A percentile compares a stretch with the other conserved stretches of the same genome.
phyloP scores from a whole-genome alignment of 2,888 invertebrate genomes.

The Synergus umbraculus region DNA sequence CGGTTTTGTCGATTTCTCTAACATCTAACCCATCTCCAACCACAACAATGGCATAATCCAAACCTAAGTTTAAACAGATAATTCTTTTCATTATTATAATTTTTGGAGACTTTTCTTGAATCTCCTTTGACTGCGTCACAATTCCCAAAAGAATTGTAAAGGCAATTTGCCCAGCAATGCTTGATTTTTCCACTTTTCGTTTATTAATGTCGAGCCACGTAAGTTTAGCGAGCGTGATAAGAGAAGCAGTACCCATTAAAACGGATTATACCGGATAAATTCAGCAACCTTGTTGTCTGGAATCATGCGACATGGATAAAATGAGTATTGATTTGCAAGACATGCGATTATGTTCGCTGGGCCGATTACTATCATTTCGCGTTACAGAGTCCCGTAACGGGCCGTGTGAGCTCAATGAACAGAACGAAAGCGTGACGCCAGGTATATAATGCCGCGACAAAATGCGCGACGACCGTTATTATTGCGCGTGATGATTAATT shows the following conservation, averaged over 20 bases:
- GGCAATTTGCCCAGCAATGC: background rate
- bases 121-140: background rate
- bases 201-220: background rate
- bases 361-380: constrained; percentile 60
- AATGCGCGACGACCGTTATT: constrained; percentile 52
- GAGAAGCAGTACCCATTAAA: background rate
- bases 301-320: constrained; percentile 51
- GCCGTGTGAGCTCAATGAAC: constrained; percentile 48
- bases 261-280: background rate
- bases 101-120: background rate
- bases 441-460: constrained; percentile 56
- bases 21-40: background rate
- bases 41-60: background rate
- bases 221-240: background rate
- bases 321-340: constrained; percentile 62
- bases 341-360: constrained; percentile 57
- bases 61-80: background rate
- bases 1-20: constrained; percentile 16
- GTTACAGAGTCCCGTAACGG: constrained; percentile 52
- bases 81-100: background rate
- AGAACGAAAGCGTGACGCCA: constrained; percentile 59
- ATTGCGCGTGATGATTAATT: constrained; percentile 55
- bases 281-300: constrained; percentile 47
- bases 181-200: background rate
- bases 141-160: background rate